These are phyloP conservation scores for Bucco capensis DNA, from an alignment of 2,113 vertebrate genomes.

Conservation along the genomic window DNA sequence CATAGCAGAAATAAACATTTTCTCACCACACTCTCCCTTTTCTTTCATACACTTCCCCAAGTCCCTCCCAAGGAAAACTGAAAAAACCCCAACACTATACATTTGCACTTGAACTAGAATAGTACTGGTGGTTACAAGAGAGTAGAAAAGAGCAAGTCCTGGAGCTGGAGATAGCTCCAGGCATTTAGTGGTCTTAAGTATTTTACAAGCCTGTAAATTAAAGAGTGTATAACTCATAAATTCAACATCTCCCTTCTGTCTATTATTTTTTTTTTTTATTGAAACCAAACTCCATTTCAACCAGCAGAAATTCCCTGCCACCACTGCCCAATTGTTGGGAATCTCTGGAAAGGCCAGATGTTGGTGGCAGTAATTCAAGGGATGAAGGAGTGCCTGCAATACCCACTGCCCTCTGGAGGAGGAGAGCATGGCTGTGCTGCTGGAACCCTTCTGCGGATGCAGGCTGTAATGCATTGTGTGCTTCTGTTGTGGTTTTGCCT, in stretches of 20 bases:
- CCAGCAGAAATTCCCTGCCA: neutral
- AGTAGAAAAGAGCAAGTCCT: neutral
- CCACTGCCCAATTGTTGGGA: neutral
- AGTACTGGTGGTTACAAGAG: neutral
- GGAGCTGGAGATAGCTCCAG: neutral
- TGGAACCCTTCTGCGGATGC: neutral
- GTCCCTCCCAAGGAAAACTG: neutral
- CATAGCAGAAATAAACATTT: neutral
- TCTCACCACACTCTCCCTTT: neutral
- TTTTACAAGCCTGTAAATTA: slow-evolving; percentile 9
- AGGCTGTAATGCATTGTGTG: neutral
- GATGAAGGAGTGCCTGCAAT: neutral
- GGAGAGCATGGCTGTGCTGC: neutral
- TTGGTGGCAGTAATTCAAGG: neutral
- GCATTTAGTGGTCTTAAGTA: neutral
- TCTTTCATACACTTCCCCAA: neutral
- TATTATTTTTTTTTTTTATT: neutral
- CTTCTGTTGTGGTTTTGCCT: slow-evolving; percentile 14
- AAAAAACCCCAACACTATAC: neutral
- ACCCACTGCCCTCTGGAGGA: neutral
- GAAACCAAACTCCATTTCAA: slow-evolving; percentile 45
- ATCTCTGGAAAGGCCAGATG: slow-evolving; percentile 19
- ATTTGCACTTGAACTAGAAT: slow-evolving; percentile 12
- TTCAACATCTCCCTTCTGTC: neutral
- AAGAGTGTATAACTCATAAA: neutral